Evolutionary conservation across 2,888 invertebrate genomes (phyloP).

Genomic region (Spisula subtruncata): DNA sequence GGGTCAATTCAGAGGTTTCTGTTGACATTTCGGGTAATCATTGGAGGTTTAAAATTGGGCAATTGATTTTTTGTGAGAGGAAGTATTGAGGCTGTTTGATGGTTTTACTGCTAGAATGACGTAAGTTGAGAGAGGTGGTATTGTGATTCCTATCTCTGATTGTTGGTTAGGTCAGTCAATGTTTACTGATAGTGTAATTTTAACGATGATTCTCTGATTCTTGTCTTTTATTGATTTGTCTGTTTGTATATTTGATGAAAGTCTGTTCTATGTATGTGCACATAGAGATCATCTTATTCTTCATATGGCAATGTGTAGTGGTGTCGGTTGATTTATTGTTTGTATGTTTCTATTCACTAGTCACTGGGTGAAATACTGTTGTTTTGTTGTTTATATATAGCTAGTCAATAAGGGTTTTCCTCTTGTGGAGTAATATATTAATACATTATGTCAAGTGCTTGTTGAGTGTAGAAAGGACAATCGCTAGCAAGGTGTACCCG

Average conservation of each 20-base stretch:
- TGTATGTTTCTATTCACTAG: no score
- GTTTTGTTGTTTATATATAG: background rate
- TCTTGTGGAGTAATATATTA: background rate
- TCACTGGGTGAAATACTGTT: background rate
- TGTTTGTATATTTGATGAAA: background rate
- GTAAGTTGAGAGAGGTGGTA: conserved; percentile 3
- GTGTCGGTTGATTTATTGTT: no score
- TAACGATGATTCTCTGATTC: background rate
- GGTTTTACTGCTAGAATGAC: conserved; percentile 2
- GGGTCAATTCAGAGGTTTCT: background rate
- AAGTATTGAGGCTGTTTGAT: background rate
- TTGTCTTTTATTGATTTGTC: background rate
- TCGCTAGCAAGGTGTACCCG: no score
- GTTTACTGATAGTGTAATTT: background rate
- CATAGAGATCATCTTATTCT: no score
- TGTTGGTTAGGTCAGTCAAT: background rate
- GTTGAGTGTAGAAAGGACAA: no score
- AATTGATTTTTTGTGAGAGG: conserved; percentile 10
- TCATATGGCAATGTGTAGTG: no score
- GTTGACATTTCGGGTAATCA: background rate
- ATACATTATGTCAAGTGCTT: no score
- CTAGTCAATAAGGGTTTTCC: background rate
- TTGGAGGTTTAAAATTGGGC: conserved; percentile 9
- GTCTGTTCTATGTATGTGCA: background rate
- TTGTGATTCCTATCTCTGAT: background rate